phyloP scores from a whole-genome alignment of 2,113 vertebrate species.

The Seriola dumerili region DNA sequence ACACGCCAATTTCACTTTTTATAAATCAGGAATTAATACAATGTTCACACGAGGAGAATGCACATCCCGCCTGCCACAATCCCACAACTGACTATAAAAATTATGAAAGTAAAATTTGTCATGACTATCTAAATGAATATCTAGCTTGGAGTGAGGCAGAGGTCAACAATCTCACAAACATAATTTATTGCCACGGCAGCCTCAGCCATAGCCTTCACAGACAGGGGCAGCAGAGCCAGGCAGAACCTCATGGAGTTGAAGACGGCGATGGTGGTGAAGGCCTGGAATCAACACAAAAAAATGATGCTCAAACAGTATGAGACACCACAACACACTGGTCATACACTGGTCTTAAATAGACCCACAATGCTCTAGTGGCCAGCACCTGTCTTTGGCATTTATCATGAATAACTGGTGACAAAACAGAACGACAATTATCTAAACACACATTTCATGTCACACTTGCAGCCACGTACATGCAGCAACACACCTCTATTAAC shows the following conservation, averaged over 20 bases:
- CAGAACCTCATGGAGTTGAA: conserved; percentile 88
- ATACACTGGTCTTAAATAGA: not conserved
- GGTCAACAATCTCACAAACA: no score
- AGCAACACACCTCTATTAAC: not conserved
- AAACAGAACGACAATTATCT: not conserved
- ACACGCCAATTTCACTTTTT: no score
- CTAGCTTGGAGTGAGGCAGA: no score
- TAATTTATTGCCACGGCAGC: conserved; percentile 28
- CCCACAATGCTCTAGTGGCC: not conserved
- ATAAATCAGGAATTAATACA: no score
- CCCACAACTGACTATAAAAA: no score
- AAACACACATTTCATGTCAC: not conserved
- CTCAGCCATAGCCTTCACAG: conserved; percentile 56
- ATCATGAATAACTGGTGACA: not conserved
- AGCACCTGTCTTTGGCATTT: not conserved
- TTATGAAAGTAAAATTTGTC: no score
- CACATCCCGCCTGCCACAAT: no score
- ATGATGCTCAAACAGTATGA: not conserved
- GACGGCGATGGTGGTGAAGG: conserved; percentile 88
- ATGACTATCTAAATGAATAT: no score
- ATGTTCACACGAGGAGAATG: no score
- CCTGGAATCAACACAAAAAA: conserved; percentile 72
- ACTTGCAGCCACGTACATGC: not conserved
- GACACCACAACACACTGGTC: not conserved
- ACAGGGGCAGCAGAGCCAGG: conserved; percentile 62